Percentiles rank a stretch among this genome's conserved stretches.
These are phyloP conservation scores for Crocuta crocuta DNA, from an alignment of 2,113 vertebrate species.

Conservation along the genomic window DNA sequence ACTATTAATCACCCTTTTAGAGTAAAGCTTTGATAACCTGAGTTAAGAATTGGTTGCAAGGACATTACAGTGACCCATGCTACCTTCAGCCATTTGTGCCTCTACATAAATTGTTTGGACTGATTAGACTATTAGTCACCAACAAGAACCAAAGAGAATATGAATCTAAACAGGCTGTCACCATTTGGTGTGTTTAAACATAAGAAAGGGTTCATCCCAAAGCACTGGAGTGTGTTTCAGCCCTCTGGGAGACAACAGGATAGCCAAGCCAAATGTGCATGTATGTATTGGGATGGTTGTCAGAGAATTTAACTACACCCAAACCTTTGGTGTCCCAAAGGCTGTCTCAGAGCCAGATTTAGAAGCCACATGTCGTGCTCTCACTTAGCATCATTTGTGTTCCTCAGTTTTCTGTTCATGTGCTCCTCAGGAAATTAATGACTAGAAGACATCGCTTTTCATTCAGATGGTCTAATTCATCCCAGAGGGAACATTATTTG, in stretches of 20 bases:
- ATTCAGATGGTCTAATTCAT: background rate
- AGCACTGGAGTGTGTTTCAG: background rate
- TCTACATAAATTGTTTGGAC: constrained; percentile 46
- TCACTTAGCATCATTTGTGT: background rate
- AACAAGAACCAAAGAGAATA: background rate
- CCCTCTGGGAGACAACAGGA: background rate
- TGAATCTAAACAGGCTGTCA: background rate
- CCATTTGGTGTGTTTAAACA: background rate
- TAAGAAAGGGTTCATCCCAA: background rate
- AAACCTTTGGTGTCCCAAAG: background rate
- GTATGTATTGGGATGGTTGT: rapidly evolving
- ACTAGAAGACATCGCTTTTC: background rate
- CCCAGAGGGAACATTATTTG: background rate
- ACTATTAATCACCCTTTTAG: constrained; percentile 25
- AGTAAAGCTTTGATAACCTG: constrained; percentile 4
- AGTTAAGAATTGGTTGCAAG: constrained; percentile 12
- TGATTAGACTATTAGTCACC: background rate
- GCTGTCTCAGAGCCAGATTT: background rate
- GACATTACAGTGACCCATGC: background rate
- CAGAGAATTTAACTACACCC: background rate
- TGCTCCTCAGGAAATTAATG: background rate
- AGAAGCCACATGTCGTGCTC: background rate
- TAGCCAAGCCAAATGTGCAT: background rate
- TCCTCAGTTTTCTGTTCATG: background rate
- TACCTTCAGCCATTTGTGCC: background rate